Percentiles rank a stretch among this genome's conserved stretches.
phyloP scores from a whole-genome alignment of 1,140 invertebrate species.

The Eumaeus atala region DNA sequence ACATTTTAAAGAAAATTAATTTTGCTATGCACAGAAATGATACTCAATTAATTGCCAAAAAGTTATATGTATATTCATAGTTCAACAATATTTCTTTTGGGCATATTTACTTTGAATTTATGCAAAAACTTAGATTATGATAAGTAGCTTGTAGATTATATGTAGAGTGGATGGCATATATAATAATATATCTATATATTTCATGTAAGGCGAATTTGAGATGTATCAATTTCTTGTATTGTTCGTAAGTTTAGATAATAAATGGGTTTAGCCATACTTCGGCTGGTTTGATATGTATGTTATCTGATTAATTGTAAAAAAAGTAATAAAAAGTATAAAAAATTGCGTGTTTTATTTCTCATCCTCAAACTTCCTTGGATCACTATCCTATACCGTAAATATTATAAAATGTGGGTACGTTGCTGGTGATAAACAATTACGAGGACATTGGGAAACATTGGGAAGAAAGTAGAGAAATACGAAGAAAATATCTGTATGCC shows the following conservation, averaged over 20 bases:
- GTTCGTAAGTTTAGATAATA: conserved; percentile 74
- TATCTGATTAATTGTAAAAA: conserved; percentile 74
- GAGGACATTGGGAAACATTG: no score
- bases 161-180: conserved; percentile 72
- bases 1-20: conserved; percentile 72
- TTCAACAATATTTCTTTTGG: conserved; percentile 74
- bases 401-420: no score
- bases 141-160: conserved; percentile 73
- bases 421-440: no score
- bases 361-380: no score
- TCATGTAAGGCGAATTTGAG: conserved; percentile 71
- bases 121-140: conserved; percentile 71
- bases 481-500: no score
- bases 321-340: conserved; percentile 63
- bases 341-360: conserved; percentile 66
- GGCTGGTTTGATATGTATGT: conserved; percentile 74
- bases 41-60: conserved; percentile 75
- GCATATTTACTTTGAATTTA: conserved; percentile 74
- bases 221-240: conserved; percentile 74
- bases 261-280: conserved; percentile 74
- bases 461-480: no score
- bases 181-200: conserved; percentile 74
- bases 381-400: neutral
- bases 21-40: conserved; percentile 74
- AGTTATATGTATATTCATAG: conserved; percentile 74